Percentiles rank a stretch among this genome's conserved stretches.
phyloP scores from a whole-genome alignment of 2,797 vertebrate species.

The Fundulus diaphanus region DNA sequence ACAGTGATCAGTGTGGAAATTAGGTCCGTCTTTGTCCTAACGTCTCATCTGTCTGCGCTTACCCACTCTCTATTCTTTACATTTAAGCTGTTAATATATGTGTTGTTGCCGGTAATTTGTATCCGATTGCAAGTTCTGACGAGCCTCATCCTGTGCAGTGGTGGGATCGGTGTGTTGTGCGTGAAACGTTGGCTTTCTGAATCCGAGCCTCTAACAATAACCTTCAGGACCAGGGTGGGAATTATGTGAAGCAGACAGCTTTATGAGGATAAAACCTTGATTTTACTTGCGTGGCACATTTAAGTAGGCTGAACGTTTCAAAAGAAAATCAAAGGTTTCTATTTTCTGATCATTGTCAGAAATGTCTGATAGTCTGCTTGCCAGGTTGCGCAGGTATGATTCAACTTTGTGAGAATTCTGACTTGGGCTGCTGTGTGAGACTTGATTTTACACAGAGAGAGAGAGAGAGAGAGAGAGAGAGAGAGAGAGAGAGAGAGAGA shows the following conservation, averaged over 20 bases:
- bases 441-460: background rate
- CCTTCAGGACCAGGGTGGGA: background rate
- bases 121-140: conserved; percentile 13
- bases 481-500: background rate
- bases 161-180: background rate
- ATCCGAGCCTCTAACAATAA: background rate
- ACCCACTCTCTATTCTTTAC: background rate
- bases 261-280: background rate
- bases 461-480: background rate
- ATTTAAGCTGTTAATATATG: conserved; percentile 6
- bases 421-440: background rate
- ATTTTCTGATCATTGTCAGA: background rate
- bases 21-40: background rate
- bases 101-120: conserved; percentile 7
- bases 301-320: background rate
- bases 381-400: background rate
- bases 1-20: conserved; percentile 1
- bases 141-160: background rate
- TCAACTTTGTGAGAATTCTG: background rate
- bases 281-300: background rate
- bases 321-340: background rate
- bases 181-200: conserved; percentile 6
- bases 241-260: background rate
- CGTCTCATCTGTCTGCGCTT: conserved; percentile 2
- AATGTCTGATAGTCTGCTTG: background rate